A percentile compares a stretch with the other conserved stretches of the same genome.
phyloP scores from a whole-genome alignment of 2,888 invertebrate species.

The Lepidocyrtoides sp. region DNA sequence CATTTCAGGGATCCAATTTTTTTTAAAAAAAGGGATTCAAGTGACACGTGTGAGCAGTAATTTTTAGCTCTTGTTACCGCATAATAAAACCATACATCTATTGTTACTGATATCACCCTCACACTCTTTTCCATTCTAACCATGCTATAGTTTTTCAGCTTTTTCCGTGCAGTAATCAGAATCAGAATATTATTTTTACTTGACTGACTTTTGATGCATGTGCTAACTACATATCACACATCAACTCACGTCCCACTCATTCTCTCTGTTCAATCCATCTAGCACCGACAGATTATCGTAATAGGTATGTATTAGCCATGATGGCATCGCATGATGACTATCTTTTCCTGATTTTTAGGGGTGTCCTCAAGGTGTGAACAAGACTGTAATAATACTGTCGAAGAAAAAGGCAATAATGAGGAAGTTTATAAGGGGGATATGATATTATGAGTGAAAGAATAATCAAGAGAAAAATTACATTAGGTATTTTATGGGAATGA shows the following conservation, averaged over 20 bases:
- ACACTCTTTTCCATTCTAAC: neutral
- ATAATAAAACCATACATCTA: constrained; percentile 56
- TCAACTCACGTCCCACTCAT: neutral
- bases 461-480: neutral
- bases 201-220: neutral
- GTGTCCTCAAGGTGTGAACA: constrained; percentile 76
- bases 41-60: constrained; percentile 75
- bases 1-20: neutral
- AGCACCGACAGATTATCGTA: neutral
- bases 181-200: constrained; percentile 40
- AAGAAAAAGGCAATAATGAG: neutral
- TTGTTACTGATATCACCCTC: neutral
- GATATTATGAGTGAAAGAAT: neutral
- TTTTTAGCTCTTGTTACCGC: constrained; percentile 52
- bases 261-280: constrained; percentile 4
- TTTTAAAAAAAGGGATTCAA: constrained; percentile 40
- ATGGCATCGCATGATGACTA: constrained; percentile 46
- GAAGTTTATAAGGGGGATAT: neutral
- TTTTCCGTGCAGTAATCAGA: constrained; percentile 27
- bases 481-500: constrained; percentile 35
- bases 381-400: constrained; percentile 52
- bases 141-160: constrained; percentile 42
- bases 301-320: neutral
- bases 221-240: constrained; percentile 33
- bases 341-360: constrained; percentile 52